Base-by-base conservation (phyloP, 2,797 vertebrate genomes). In the Rhyacichthys aspro region DNA sequence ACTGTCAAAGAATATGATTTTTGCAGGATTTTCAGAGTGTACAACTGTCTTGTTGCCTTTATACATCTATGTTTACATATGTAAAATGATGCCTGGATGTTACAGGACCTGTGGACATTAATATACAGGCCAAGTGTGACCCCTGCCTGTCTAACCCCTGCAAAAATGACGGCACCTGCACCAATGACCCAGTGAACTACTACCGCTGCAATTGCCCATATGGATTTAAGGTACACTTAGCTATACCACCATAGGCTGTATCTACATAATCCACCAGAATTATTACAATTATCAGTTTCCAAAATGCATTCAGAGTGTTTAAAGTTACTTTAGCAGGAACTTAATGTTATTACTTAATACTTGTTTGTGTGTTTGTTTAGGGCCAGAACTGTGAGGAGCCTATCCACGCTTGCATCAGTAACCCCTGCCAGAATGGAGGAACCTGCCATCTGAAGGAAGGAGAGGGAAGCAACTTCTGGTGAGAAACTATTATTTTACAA, bases 361-460 rank as follows among this genome's bases (percentile, higher is more conserved):
- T 32, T 16, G 18, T 74, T 19, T 72, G 0, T 70, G 16, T 72
- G 17, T 70, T 15, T 59, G 8, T 65, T 1, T 71, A 99, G 97
- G 97, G 96, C 10, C 95, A 95, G 66, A 95, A 98, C 82, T 99
- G 97, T 34, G 95, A 98, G 77, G 80, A 93, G 65, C 94, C 96
- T 1, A 97, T 99, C 78, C 96, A 99, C 9, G 94, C 95, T 28
- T 99, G 97, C 64, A 96, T 99, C 78, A 94, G 94, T 75, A 97
- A 95, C 81, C 97, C 97, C 0, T 99, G 97, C 76, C 89, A 95
- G 65, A 94, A 97, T 9, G 91, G 94, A 1, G 96, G 95, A 65
- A 98, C 95, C 0, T 98, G 96, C 65, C 93, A 98, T 60, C 90
- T 99, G 74, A 98, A 98, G 78, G 96, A 98, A 87, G 97, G 95